Evolutionary conservation across 2,797 vertebrate genomes (phyloP), one percentile per base, ranked within the genome.

Genomic region (Betta splendens): DNA sequence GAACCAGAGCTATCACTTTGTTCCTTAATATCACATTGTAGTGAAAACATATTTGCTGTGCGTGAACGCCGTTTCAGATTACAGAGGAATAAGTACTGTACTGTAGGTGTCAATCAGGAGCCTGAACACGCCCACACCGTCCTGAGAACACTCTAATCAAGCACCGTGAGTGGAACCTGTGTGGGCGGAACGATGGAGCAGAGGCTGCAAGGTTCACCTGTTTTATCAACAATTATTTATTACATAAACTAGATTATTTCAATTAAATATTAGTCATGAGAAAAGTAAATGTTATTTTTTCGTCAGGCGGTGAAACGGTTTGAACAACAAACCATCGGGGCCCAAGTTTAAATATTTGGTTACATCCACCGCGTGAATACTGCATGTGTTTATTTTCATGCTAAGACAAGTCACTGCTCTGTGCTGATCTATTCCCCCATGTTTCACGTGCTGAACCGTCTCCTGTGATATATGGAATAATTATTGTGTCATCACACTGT

Each of bases 391-490:
- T 62, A 21, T 53, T 67, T 33, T 50, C 39, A 22, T 44, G 44
- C n/a, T 32, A 11, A 21, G 58, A 65, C 22, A 48, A 39, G 22
- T 12, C 23, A 16, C 45, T 47, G 31, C 36, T 53, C 18, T 20
- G 28, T 15, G 17, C 25, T 63, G 55, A 63, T 61, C 33, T 43
- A 16, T 61, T 45, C 42, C 36, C 35, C 15, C 5, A 6, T 23
- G 17, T 35, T n/a, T 40, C 59, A 35, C 31, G 21, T 13, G 45
- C 35, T 26, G 11, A 57, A 45, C 26, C 25, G 6, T 56, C 31
- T 50, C 15, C 53, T 37, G 28, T 49, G 51, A 61, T 63, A 38
- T 72, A 59, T 58, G 28, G 46, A 73, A 64, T 64, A 76, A 77
- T 66, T 56, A 54, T 42, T 44, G 32, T 5, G 17, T 72, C 64